Percentiles rank a stretch among this genome's conserved stretches.
phyloP scores from a whole-genome alignment of 2,797 vertebrate species.

The Craterocephalus amniculus region DNA sequence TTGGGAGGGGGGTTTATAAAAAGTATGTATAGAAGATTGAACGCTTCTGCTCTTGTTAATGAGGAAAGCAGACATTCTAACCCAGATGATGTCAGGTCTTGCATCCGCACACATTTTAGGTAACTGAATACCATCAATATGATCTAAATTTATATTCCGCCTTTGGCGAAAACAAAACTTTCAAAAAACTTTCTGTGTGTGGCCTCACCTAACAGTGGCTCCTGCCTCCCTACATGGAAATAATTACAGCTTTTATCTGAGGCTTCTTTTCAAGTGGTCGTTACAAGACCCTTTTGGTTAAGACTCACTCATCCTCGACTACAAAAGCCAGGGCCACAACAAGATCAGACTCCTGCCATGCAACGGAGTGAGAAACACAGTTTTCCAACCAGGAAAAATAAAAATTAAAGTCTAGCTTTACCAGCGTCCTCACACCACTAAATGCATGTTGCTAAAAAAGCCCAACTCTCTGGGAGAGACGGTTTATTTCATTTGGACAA shows the following conservation, averaged over 20 bases:
- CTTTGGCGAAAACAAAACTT: constrained; percentile 37
- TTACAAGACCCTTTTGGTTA: constrained; percentile 60
- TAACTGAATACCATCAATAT: neutral
- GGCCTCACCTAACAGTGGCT: constrained; percentile 63
- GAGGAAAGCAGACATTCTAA: constrained; percentile 30
- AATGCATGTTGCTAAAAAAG: constrained; percentile 77
- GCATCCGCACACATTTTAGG: constrained; percentile 22
- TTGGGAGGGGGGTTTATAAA: constrained; percentile 16
- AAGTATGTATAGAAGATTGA: constrained; percentile 21
- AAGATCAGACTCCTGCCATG: constrained; percentile 62
- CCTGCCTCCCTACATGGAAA: constrained; percentile 49
- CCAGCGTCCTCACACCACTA: constrained; percentile 77
- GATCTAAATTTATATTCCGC: constrained; percentile 23
- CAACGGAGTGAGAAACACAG: constrained; percentile 66
- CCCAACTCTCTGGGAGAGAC: constrained; percentile 63
- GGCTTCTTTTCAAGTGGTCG: constrained; percentile 67
- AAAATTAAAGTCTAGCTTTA: constrained; percentile 79
- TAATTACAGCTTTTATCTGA: constrained; percentile 77
- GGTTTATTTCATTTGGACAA: constrained; percentile 79
- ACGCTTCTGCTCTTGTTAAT: constrained; percentile 24
- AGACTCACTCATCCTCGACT: constrained; percentile 64
- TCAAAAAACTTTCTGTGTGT: constrained; percentile 52
- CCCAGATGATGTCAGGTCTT: constrained; percentile 8
- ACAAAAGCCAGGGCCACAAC: constrained; percentile 61
- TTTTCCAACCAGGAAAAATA: constrained; percentile 71